A percentile compares a stretch with the other conserved stretches of the same genome.
phyloP scores from a whole-genome alignment of 37 sponge, comb jelly and placozoan genomes.

The Halichondria panicea region DNA sequence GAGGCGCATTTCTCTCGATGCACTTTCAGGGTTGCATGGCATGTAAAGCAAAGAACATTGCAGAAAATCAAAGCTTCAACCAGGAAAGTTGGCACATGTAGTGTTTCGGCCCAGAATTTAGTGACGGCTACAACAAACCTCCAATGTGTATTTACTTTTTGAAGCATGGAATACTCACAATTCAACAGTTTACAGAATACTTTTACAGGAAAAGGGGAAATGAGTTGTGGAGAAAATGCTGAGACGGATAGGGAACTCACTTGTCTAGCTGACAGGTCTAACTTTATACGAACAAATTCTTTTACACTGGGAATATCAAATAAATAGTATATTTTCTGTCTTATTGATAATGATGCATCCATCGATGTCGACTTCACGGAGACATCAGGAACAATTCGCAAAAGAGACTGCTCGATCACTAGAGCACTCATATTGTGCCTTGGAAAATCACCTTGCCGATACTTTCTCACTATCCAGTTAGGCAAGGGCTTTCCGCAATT shows the following conservation, averaged over 20 bases:
- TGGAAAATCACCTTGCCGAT: conserved; percentile 17
- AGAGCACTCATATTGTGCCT: conserved; percentile 11
- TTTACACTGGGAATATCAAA: not conserved
- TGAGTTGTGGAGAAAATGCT: too few species aligned
- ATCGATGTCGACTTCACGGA: not conserved
- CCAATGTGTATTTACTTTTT: conserved; percentile 4
- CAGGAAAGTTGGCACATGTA: not conserved
- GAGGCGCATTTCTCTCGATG: not conserved
- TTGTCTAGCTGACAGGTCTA: too few species aligned
- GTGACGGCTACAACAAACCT: conserved; percentile 17
- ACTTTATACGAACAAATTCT: conserved; percentile 42
- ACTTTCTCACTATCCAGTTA: conserved; percentile 28
- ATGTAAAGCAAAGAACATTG: conserved; percentile 29
- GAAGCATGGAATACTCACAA: not conserved
- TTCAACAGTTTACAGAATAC: too few species aligned
- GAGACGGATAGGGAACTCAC: too few species aligned
- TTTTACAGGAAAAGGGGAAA: too few species aligned
- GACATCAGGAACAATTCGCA: conserved; percentile 25
- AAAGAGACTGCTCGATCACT: not conserved
- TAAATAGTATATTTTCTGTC: conserved; percentile 29
- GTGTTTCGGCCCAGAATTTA: conserved; percentile 29
- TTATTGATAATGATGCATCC: not conserved
- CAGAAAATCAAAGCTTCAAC: conserved; percentile 39
- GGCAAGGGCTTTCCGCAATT: conserved; percentile 6
- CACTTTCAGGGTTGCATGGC: not conserved